These are phyloP conservation scores for Frieseomelitta varia DNA, from an alignment of 1,140 invertebrate genomes.

Conservation along the genomic window DNA sequence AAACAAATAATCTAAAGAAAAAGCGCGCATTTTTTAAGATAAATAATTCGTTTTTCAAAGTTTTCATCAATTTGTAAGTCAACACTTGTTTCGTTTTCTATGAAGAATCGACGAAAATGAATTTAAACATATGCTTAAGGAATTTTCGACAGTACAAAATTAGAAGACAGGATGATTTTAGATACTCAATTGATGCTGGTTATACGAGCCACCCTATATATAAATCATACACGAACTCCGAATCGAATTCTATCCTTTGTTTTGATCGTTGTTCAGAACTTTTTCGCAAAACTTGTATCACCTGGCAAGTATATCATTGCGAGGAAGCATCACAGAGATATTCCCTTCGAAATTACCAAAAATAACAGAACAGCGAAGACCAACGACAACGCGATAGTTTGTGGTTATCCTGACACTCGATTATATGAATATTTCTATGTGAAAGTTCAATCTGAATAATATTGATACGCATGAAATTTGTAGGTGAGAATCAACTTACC, in stretches of 20 bases:
- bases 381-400: conserved; percentile 34
- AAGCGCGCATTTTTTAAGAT: neutral
- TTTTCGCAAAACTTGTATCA: neutral
- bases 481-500: conserved; percentile 47
- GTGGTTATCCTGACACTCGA: conserved; percentile 49
- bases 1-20: neutral
- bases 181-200: neutral
- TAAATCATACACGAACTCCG: neutral
- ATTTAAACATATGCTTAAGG: neutral
- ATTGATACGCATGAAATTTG: neutral
- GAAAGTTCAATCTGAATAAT: neutral
- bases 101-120: neutral
- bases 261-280: neutral
- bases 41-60: neutral
- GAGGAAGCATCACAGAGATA: neutral
- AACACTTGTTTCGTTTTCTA: neutral
- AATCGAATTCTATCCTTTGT: conserved; percentile 7
- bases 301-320: neutral
- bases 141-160: neutral
- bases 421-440: conserved; percentile 25
- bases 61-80: neutral
- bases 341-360: neutral
- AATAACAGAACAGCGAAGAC: conserved; percentile 11
- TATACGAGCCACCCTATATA: neutral
- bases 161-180: neutral